Evolutionary conservation across 1,140 invertebrate genomes (phyloP).

Genomic region (Apis florea): DNA sequence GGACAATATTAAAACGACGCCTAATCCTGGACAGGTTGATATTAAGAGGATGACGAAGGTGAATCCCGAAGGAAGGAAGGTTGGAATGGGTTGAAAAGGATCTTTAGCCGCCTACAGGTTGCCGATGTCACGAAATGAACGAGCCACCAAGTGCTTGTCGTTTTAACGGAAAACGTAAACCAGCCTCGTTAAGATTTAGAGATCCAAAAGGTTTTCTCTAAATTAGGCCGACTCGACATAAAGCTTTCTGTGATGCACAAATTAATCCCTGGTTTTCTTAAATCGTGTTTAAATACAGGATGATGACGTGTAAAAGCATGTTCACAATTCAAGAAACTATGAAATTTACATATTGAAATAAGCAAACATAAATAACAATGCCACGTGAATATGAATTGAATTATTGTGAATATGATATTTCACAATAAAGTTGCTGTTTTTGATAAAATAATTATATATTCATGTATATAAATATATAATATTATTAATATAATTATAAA

Average conservation of each 20-base stretch:
- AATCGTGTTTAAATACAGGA: neutral
- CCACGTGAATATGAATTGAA: too few species aligned
- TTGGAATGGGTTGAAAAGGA: constrained; percentile 1
- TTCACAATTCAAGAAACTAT: too few species aligned
- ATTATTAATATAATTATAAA: too few species aligned
- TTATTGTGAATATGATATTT: too few species aligned
- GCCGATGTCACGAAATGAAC: constrained; percentile 15
- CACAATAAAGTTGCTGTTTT: too few species aligned
- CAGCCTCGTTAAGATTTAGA: neutral
- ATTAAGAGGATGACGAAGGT: constrained; percentile 37
- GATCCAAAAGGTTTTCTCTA: neutral
- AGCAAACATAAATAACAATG: too few species aligned
- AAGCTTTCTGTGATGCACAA: too few species aligned
- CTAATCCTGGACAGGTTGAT: constrained; percentile 10
- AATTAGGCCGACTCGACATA: neutral
- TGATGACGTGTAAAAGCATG: too few species aligned
- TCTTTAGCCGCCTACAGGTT: constrained; percentile 57
- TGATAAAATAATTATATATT: too few species aligned
- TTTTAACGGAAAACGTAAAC: neutral
- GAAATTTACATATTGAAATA: too few species aligned
- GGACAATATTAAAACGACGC: constrained; percentile 35
- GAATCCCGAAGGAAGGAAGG: constrained; percentile 17
- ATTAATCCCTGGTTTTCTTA: neutral
- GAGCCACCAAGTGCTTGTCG: neutral
- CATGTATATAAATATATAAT: too few species aligned